Conservation (phyloP, 2,797 vertebrate genomes). For the Silurus lanzhouensis region DNA sequence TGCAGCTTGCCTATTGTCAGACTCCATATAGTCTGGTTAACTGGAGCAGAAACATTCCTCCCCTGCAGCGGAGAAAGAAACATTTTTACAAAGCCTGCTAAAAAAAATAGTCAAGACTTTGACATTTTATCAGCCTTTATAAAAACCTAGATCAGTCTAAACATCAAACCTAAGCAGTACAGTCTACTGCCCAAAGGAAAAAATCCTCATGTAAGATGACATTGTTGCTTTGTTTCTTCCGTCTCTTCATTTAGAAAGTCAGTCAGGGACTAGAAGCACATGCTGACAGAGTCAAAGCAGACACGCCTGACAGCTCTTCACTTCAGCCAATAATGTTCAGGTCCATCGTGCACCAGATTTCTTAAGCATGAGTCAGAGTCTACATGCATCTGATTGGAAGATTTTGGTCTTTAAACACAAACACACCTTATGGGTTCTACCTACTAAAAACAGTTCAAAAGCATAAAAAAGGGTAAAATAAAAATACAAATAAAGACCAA, state of each 20-base stretch:
- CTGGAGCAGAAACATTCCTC: constrained; percentile 79
- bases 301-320: constrained; percentile 69
- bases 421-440: constrained; percentile 26
- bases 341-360: constrained; percentile 57
- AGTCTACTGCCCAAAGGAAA: background rate
- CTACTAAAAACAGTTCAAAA: background rate
- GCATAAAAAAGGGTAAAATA: background rate
- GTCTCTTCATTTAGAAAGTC: constrained; percentile 19
- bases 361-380: constrained; percentile 59
- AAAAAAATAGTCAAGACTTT: background rate
- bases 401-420: constrained; percentile 51
- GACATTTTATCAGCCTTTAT: background rate
- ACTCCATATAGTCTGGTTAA: constrained; percentile 69
- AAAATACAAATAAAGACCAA: too few species aligned
- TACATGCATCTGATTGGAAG: constrained; percentile 50
- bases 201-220: background rate
- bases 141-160: constrained; percentile 15
- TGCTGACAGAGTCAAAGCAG: constrained; percentile 59
- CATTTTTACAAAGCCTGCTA: constrained; percentile 31
- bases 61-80: background rate
- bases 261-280: constrained; percentile 51
- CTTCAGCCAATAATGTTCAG: constrained; percentile 67
- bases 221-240: background rate
- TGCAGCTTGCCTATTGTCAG: constrained; percentile 68
- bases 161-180: background rate